Base-by-base conservation (phyloP, 2,888 invertebrate genomes). In the Nomada lathburiana region DNA sequence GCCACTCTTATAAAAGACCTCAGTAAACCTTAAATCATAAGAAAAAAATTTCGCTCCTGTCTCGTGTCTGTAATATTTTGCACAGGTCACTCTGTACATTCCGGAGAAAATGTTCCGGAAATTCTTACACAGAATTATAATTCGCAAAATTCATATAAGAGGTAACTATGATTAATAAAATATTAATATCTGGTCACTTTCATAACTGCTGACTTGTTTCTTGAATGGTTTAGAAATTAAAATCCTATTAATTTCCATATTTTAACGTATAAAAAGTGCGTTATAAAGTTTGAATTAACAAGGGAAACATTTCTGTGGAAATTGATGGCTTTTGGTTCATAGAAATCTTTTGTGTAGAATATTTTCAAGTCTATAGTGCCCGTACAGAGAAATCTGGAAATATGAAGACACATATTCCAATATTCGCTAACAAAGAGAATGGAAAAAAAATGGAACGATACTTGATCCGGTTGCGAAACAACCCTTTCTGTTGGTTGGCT, bases 381-480 rank as follows among this genome's bases (percentile, higher is more conserved):
- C 5, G 9, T 36, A 7, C 13, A 55, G 47, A 16, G 23, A 59
- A 13, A 23, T 20, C 47, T 13, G 50, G 55, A 23, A 72, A 57
- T 18, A 23, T 16, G n/a, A 42, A 36, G 11, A 23, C 18, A 44
- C 4, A 23, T 64, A 23, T n/a, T 71, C 52, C 36, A 53, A 50
- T 57, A 42, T 62, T 74, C 68, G 52, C 36, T 74, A 63, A 20
- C 26, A 36, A 44, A 42, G 57, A 57, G 57, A 50, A 9, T 9
- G 1, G 26, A 74, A 52, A 60, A 65, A 70, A 71, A 65, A 69
- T 55, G 44, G 26, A 68, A 50, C 44, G 71, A 71, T 59, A 67
- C 52, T 63, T 50, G 82, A 76, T 80, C 71, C 53, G 53, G 26
- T 73, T 71, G 71, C n/a, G 52, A 76, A 82, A 71, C 69, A 11